Evolutionary conservation across 2,888 invertebrate species (phyloP).

Genomic region (Acanthosoma haemorrhoidale): DNA sequence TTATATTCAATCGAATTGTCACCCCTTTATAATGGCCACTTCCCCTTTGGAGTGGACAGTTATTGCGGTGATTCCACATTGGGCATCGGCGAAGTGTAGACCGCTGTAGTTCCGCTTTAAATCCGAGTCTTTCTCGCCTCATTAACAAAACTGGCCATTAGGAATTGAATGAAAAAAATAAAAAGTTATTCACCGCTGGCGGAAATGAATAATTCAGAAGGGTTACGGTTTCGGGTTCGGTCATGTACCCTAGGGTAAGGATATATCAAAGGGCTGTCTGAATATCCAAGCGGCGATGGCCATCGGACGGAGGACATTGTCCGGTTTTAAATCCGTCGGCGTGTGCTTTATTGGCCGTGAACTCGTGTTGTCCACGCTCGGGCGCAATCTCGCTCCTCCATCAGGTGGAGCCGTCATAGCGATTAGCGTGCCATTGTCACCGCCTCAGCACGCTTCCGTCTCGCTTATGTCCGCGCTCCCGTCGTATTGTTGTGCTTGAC

Average conservation of each 20-base stretch:
- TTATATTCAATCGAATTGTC: not conserved
- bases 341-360: constrained; percentile 4
- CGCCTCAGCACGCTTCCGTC: not conserved
- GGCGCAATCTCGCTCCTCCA: not conserved
- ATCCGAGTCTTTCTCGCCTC: constrained; percentile 6
- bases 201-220: constrained; percentile 1
- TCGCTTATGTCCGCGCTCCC: too few species aligned
- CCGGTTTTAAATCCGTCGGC: constrained; percentile 8
- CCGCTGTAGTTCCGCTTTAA: constrained; percentile 8
- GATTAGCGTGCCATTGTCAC: not conserved
- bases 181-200: not conserved
- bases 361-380: constrained; percentile 10
- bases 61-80: not conserved
- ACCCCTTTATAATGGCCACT: not conserved
- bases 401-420: constrained; percentile 7
- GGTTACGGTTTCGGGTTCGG: not conserved
- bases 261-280: constrained; percentile 6
- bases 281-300: not conserved
- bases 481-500: too few species aligned
- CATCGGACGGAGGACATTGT: constrained; percentile 3
- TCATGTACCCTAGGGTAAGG: not conserved
- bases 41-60: not conserved
- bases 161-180: not conserved
- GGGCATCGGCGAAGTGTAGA: not conserved
- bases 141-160: constrained; percentile 11